Conservation (phyloP, 2,113 vertebrate species). For the Nyctereutes procyonoides region DNA sequence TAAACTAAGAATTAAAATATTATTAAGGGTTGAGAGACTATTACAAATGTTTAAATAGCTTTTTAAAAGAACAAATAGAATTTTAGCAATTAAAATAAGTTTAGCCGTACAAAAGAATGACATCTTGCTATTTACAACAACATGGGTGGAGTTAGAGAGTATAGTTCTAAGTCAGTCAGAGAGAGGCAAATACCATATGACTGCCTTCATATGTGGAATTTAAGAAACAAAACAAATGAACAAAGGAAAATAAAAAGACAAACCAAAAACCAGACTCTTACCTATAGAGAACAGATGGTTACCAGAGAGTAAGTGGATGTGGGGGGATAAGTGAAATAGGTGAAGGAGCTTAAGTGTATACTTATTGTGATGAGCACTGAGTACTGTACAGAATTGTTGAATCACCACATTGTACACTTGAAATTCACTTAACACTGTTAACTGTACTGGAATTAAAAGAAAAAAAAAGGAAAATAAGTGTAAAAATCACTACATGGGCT, state of each 20-base stretch:
- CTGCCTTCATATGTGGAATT: background rate
- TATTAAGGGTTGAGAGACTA: background rate
- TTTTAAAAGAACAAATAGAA: background rate
- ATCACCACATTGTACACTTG: background rate
- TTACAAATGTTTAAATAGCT: background rate
- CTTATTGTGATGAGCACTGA: background rate
- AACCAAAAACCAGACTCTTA: background rate
- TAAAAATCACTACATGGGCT: background rate
- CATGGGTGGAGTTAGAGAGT: background rate
- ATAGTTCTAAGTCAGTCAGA: background rate
- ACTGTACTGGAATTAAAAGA: background rate
- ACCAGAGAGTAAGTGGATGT: background rate
- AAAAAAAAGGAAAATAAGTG: background rate
- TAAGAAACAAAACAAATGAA: background rate
- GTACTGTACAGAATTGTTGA: background rate
- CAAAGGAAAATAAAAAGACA: background rate
- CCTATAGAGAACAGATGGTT: background rate
- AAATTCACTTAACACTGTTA: background rate
- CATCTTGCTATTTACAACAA: background rate
- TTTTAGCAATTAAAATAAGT: background rate
- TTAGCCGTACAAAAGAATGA: background rate
- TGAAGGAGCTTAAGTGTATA: background rate
- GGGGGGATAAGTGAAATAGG: background rate
- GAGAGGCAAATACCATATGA: background rate
- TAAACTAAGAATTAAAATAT: slow-evolving; percentile 40